Conservation (phyloP, 2,888 invertebrate species). For the Melipona beecheii region DNA sequence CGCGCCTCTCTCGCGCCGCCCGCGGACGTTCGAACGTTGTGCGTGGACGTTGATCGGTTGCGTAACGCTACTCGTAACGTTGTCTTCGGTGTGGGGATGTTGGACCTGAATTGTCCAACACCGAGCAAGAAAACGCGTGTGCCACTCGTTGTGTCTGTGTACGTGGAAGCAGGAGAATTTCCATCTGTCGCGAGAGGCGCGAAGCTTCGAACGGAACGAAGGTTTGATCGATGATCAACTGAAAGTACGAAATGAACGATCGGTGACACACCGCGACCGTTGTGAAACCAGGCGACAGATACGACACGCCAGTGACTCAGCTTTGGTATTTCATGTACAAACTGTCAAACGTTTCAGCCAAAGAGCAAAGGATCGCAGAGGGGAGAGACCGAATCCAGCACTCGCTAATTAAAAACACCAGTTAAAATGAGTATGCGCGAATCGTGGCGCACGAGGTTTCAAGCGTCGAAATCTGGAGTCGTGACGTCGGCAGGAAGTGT, state of each 20-base stretch:
- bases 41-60: slow-evolving; percentile 39
- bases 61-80: slow-evolving; percentile 34
- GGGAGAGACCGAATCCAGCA: too few species aligned
- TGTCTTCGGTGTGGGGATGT: background rate
- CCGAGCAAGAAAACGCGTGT: slow-evolving; percentile 22
- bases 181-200: background rate
- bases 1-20: slow-evolving; percentile 2
- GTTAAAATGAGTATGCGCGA: slow-evolving; percentile 28
- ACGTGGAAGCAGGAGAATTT: background rate
- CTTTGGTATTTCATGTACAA: background rate
- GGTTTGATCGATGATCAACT: background rate
- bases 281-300: background rate
- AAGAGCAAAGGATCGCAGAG: background rate
- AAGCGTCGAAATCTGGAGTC: slow-evolving; percentile 5
- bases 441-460: background rate
- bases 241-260: background rate
- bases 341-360: background rate
- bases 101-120: background rate
- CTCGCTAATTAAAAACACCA: background rate
- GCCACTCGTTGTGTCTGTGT: slow-evolving; percentile 6
- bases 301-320: background rate
- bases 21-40: slow-evolving; percentile 19
- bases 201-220: too few species aligned
- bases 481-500: slow-evolving; percentile 39
- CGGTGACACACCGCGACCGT: background rate